Base-by-base conservation (phyloP, 2,888 invertebrate genomes). In the Eumacrocentrus americanus region DNA sequence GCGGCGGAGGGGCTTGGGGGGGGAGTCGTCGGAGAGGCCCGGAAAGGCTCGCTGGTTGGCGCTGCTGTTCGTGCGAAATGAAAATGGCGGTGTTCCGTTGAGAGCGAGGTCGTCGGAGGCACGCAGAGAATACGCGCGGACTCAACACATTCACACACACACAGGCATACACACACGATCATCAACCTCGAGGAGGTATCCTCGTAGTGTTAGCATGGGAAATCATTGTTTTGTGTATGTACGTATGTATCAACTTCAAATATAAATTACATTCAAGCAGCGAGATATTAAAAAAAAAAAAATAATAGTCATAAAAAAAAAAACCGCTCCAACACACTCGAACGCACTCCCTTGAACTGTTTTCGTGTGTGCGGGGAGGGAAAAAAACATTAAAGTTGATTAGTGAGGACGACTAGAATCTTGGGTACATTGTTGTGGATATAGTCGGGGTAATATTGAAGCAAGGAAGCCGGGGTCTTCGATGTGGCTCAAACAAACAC, bases 21-120 rank as follows among this genome's bases (percentile, higher is more conserved):
- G n/a, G n/a, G n/a, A n/a, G n/a, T n/a, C n/a, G n/a, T n/a, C n/a
- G 14, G 44, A 20, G 29, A 14, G 14, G 44, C 54, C 35, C 16
- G 23, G 48, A 38, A 57, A 47, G 48, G 40, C 25, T 57, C 40
- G 20, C 29, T 20, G 14, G 20, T 22, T 40, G 44, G 14, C 14
- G 47, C 18, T 44, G 55, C 35, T 50, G 35, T 69, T 68, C 69
- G 67, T 57, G 64, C 65, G 64, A 72, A 76, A 76, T 68, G 75
- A 79, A 79, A 78, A 79, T 79, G 79, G 79, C 79, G 79, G 78
- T 75, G 71, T 73, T 73, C 69, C 70, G 67, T 71, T 71, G 70
- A 72, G n/a, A n/a, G 71, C 67, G 67, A 69, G 69, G 72, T 69
- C n/a, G n/a, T n/a, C 72, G 71, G 68, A 65, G 71, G 68, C 67